Base-by-base conservation (phyloP, 2,113 vertebrate species). In the Orycteropus afer region DNA sequence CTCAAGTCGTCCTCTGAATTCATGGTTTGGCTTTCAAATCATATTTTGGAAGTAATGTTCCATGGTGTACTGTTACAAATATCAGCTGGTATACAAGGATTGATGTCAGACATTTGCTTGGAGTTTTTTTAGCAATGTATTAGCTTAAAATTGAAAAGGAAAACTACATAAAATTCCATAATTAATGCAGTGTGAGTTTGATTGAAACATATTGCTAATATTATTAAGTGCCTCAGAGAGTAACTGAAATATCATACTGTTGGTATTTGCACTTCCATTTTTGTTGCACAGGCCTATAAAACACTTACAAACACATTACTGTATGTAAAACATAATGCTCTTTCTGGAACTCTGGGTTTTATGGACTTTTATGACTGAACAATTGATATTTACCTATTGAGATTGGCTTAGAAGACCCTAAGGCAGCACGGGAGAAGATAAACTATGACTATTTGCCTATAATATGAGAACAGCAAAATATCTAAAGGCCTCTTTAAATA, bases 341-440 rank as follows among this genome's bases (percentile, higher is more conserved):
- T 96, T 97, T 97, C 94, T 97, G 91, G 85, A 97, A 96, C 93
- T 97, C 94, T 96, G 89, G 49, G 17, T 97, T 97, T 95, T 96
- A 97, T 96, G 82, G 80, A n/a, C 59, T 92, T 98, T 98, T 97
- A 97, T 94, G 88, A 51, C 69, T 74, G 97, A 86, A 82, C 92
- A 97, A 97, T 95, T 95, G 93, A 95, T 98, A 97, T 87, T 97
- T 92, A 95, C 97, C 92, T 95, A 89, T 82, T 97, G 87, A 96
- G 89, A 97, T 77, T 0, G 2, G 71, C 87, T 97, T 88, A 94
- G 95, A 97, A 98, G 77, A 80, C 78, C 47, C 55, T 94, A 29
- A 40, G 96, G 53, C 59, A 94, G 10, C 53, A 80, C 51, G 57
- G 74, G 15, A 90, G 94, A 96, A 97, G 96, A 97, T 94, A 95